phyloP scores from a whole-genome alignment of 2,797 vertebrate genomes.

The Myiotriccus ornatus region DNA sequence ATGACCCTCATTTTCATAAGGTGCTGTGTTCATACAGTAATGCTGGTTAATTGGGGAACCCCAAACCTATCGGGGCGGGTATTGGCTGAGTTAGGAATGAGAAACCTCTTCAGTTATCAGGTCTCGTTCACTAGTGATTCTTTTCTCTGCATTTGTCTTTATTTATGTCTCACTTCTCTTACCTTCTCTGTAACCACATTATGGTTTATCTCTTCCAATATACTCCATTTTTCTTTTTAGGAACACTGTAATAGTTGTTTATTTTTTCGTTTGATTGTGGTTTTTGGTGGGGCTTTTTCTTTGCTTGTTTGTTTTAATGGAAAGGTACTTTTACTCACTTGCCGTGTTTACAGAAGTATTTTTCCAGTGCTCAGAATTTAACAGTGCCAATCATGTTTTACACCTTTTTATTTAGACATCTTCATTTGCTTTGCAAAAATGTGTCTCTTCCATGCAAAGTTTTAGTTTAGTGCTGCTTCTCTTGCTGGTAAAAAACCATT shows the following conservation, averaged over 20 bases:
- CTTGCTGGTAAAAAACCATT: background rate
- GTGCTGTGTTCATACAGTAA: background rate
- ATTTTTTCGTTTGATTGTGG: too few relatives aligned
- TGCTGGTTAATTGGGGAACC: background rate
- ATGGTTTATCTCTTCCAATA: background rate
- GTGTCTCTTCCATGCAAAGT: background rate
- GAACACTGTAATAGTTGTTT: background rate
- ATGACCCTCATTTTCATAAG: background rate
- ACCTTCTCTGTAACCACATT: background rate
- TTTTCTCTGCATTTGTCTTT: background rate
- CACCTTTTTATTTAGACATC: background rate
- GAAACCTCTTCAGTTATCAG: background rate
- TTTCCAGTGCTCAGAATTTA: background rate
- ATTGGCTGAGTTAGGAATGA: background rate
- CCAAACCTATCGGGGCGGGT: rapidly evolving
- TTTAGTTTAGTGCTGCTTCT: background rate
- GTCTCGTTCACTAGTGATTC: background rate
- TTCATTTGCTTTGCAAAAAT: background rate
- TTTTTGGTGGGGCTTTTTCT: background rate
- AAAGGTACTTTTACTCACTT: background rate
- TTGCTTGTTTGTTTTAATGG: background rate
- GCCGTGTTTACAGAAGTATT: background rate
- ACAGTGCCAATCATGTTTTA: background rate
- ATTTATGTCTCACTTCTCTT: background rate
- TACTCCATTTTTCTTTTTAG: background rate